phyloP scores from a whole-genome alignment of 2,888 invertebrate species.

The Holacanthella duospinosa region DNA sequence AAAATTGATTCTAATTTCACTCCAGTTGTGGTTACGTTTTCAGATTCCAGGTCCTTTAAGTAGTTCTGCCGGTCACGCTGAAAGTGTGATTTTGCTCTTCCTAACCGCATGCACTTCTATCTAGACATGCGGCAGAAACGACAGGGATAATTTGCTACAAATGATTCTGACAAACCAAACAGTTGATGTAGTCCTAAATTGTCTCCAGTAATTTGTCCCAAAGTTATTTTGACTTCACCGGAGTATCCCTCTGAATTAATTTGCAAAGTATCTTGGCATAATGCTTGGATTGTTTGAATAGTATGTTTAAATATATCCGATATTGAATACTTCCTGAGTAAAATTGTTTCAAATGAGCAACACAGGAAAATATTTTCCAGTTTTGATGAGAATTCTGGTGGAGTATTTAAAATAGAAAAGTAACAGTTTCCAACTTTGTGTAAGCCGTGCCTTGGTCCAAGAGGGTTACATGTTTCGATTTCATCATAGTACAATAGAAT shows the following conservation, averaged over 20 bases:
- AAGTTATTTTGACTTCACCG: neutral
- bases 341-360: neutral
- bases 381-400: neutral
- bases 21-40: slow-evolving; percentile 4
- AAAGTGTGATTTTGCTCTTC: neutral
- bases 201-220: slow-evolving; percentile 13
- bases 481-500: slow-evolving; percentile 16
- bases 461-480: slow-evolving; percentile 13
- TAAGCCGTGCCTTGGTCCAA: slow-evolving; percentile 7
- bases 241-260: neutral
- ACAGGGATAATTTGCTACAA: slow-evolving; percentile 16
- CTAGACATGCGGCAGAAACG: slow-evolving; percentile 12
- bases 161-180: slow-evolving; percentile 14
- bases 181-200: slow-evolving; percentile 17
- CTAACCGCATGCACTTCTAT: neutral
- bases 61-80: neutral
- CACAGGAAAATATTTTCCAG: neutral
- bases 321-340: neutral
- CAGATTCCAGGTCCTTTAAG: neutral
- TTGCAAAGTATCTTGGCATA: neutral
- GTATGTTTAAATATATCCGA: neutral
- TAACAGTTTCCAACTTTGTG: slow-evolving; percentile 13
- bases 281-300: neutral
- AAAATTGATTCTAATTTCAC: slow-evolving; percentile 8
- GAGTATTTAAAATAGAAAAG: slow-evolving; percentile 9